Percentiles rank a stretch among this genome's conserved stretches.
phyloP scores from a whole-genome alignment of 2,113 vertebrate species.

The Planiliza haematocheilus region DNA sequence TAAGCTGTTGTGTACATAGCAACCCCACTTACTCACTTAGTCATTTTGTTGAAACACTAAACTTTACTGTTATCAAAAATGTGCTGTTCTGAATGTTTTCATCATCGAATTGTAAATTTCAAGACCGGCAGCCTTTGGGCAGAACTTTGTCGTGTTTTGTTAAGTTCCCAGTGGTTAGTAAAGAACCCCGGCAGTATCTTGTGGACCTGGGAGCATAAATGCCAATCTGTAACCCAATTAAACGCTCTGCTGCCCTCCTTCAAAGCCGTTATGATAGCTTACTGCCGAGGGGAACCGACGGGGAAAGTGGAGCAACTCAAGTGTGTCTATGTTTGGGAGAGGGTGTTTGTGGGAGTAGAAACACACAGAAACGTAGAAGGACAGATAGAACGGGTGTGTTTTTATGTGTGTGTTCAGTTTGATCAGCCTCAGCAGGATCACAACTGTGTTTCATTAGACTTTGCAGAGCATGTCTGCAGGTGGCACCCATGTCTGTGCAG shows the following conservation, averaged over 20 bases:
- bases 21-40: neutral
- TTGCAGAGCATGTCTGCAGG: conserved; percentile 56
- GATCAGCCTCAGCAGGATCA: conserved; percentile 61
- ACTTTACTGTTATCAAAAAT: conserved; percentile 49
- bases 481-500: conserved; percentile 25
- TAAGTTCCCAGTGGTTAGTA: conserved; percentile 60
- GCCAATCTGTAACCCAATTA: conserved; percentile 81
- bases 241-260: conserved; percentile 78
- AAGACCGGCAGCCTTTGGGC: conserved; percentile 7
- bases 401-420: conserved; percentile 48
- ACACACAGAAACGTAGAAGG: conserved; percentile 43
- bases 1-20: neutral
- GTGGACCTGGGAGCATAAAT: conserved; percentile 74
- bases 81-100: conserved; percentile 10
- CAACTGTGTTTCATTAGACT: conserved; percentile 51
- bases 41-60: conserved; percentile 26
- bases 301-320: conserved; percentile 73
- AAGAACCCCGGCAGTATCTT: conserved; percentile 51
- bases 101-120: conserved; percentile 36
- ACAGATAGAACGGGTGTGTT: conserved; percentile 30
- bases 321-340: conserved; percentile 65
- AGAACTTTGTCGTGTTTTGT: conserved; percentile 40
- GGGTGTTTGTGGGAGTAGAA: conserved; percentile 50
- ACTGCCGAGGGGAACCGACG: conserved; percentile 77
- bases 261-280: conserved; percentile 81